phyloP scores from a whole-genome alignment of 2,113 vertebrate genomes.

The Rhabdornis inornatus region DNA sequence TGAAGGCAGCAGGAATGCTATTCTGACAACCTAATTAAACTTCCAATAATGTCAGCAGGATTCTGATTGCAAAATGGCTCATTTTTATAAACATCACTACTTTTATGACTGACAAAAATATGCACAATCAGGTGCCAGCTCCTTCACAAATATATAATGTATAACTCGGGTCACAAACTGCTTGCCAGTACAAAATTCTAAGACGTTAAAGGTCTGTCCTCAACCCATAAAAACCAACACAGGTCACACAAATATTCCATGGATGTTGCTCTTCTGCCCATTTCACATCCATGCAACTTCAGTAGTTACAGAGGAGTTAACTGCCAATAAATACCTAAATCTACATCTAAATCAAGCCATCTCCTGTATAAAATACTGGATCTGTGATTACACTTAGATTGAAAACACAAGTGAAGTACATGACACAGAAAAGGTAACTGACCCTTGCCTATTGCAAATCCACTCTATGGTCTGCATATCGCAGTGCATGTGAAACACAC shows the following conservation, averaged over 20 bases:
- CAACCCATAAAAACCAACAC: not conserved
- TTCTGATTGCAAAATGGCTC: constrained; percentile 51
- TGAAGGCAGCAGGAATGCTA: constrained; percentile 27
- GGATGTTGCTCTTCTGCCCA: not conserved
- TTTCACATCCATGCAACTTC: not conserved
- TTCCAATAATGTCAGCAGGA: constrained; percentile 55
- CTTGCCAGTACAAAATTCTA: not conserved
- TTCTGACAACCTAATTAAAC: constrained; percentile 47
- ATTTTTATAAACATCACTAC: constrained; percentile 48
- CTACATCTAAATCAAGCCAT: not conserved
- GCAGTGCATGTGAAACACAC: not conserved
- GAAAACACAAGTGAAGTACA: not conserved
- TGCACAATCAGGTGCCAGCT: constrained; percentile 12
- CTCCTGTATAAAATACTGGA: not conserved
- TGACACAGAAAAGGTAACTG: constrained; percentile 34
- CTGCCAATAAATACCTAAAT: not conserved
- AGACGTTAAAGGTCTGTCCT: not conserved
- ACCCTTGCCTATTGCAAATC: not conserved
- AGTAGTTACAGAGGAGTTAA: not conserved
- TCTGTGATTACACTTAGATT: not conserved
- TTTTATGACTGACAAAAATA: constrained; percentile 46
- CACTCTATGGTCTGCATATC: not conserved
- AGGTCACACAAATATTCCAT: not conserved
- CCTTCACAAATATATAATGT: constrained; percentile 15
- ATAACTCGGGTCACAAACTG: not conserved